Base-by-base conservation (phyloP, 2,113 vertebrate genomes). In the Dolichallabes microphthalmus region DNA sequence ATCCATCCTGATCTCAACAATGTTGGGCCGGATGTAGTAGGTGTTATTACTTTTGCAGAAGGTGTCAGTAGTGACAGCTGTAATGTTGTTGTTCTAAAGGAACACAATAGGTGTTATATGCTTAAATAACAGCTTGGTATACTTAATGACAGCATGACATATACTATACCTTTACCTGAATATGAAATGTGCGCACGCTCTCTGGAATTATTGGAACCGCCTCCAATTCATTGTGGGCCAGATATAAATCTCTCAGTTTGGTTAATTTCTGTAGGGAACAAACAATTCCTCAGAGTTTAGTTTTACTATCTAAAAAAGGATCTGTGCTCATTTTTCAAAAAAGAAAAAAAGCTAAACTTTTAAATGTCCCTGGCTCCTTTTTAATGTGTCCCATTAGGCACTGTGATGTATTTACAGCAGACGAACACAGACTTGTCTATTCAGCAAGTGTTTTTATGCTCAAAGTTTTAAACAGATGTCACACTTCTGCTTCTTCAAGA, bases 41-140 rank as follows among this genome's bases (percentile, higher is more conserved):
- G 96, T 98, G 90, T 96, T 90, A 73, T 96, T 97, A 45, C 96
- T 94, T 91, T 95, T 97, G 92, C 98, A 99, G 95, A 99, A 99
- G 12, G 98, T 98, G 87, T 97, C 94, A 4, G 94, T 91, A 8
- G 91, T 97, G 91, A 99, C 94, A 0, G 93, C 94, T 14, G 96
- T 95, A 91, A 99, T 98, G 91, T 97, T 98, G 95, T 99, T 99
- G 92, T 96, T 96, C 98, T 99, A 92, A 45, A 93, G 91, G 90
- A 77, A 22, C 15, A 80, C 30, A 78, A 63, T 87, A 55, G 1
- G n/a, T 45, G 4, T 45, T 66, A 22, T 39, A 35, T 35, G 13
- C 2, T 30, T 19, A 52, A 82, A 22, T 53, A 12, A 20, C 12
- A 30, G 63, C 39, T n/a, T 79, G 27, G 15, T 39, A 9, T 61